These are phyloP conservation scores for Pipistrellus pygmaeus DNA, from an alignment of 2,797 vertebrate species.

Conservation along the genomic window DNA sequence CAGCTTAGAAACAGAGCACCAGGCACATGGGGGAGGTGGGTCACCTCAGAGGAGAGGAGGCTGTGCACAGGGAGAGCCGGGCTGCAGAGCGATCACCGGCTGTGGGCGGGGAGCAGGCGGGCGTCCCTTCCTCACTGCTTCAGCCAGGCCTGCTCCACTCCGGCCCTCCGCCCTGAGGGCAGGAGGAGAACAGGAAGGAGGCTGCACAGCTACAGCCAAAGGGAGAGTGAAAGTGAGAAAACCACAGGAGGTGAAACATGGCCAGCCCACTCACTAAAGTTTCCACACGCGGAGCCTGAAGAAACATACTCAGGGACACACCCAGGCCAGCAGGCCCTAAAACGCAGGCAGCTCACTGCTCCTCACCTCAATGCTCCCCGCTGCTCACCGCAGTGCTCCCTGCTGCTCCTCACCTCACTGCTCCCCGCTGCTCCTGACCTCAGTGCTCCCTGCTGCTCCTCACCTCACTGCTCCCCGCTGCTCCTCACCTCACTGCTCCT, in stretches of 20 bases:
- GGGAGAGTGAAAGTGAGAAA: constrained; percentile 4
- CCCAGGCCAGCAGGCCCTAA: neutral
- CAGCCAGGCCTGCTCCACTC: neutral
- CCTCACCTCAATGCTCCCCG: neutral
- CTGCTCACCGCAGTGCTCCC: neutral
- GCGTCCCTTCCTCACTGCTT: neutral
- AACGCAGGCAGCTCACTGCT: neutral
- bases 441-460: neutral
- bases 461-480: neutral
- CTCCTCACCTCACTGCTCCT: too few species aligned
- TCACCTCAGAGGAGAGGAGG: neutral
- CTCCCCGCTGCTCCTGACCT: neutral
- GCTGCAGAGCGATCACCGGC: neutral
- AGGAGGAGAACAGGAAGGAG: neutral
- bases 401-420: accelerated
- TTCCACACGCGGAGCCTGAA: neutral
- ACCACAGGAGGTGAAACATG: neutral
- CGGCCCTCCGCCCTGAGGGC: neutral
- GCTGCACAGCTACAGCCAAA: neutral
- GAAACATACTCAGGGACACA: neutral
- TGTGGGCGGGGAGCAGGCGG: neutral
- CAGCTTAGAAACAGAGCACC: neutral
- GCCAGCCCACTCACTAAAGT: neutral
- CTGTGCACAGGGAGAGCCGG: neutral
- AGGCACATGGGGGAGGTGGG: neutral